phyloP scores from a whole-genome alignment of 2,797 vertebrate genomes.

The Lepus oiostolus region DNA sequence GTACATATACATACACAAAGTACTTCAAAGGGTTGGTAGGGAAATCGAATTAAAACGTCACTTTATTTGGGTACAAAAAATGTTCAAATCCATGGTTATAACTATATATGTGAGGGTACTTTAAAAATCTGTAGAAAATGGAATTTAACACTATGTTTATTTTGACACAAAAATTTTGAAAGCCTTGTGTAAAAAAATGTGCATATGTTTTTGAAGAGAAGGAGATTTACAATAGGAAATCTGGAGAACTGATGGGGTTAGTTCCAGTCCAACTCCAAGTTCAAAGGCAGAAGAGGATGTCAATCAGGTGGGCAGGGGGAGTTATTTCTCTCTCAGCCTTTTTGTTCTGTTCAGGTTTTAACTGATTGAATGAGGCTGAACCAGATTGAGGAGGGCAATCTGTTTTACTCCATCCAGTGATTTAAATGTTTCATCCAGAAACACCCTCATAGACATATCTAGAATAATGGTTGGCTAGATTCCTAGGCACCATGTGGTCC shows the following conservation, averaged over 20 bases:
- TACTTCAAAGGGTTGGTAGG: too few species aligned
- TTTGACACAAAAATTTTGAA: too few species aligned
- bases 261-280: neutral
- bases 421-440: neutral
- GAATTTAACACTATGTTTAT: too few species aligned
- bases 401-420: neutral
- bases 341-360: neutral
- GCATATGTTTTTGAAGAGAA: too few species aligned
- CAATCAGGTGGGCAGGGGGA: neutral
- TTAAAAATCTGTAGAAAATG: too few species aligned
- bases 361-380: neutral
- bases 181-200: too few species aligned
- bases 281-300: neutral
- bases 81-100: too few species aligned
- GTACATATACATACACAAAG: too few species aligned
- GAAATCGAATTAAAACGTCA: too few species aligned
- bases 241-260: rapidly evolving
- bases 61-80: too few species aligned
- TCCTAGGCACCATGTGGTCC: neutral
- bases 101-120: too few species aligned
- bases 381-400: neutral
- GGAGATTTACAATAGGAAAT: neutral
- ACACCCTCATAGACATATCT: neutral
- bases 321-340: neutral
- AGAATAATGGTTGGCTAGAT: neutral